Conservation (phyloP, 2,888 invertebrate genomes). For the Parnassius smintheus region DNA sequence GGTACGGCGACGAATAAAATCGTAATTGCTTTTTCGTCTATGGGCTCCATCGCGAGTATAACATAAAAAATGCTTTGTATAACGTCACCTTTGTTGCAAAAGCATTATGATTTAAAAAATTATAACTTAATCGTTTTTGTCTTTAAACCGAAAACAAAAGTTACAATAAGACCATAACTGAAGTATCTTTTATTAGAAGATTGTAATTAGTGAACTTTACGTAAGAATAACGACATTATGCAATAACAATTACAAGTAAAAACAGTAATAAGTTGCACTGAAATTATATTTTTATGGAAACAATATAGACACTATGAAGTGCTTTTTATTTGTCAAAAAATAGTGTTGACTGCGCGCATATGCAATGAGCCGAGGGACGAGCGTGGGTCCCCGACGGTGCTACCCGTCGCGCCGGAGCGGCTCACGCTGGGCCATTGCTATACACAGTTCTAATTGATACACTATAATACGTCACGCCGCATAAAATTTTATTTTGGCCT, state of each 20-base stretch:
- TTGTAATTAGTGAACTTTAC: no score
- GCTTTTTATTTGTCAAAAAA: slow-evolving; percentile 46
- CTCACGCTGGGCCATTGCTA: slow-evolving; percentile 70
- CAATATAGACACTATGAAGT: slow-evolving; percentile 28
- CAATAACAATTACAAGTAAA: no score
- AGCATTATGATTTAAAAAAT: slow-evolving; percentile 9
- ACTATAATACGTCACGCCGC: slow-evolving; percentile 68
- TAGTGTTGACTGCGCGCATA: slow-evolving; percentile 41
- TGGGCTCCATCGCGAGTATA: slow-evolving; percentile 43
- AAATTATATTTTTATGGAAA: no score
- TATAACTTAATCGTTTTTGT: slow-evolving; percentile 5
- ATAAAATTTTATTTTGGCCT: slow-evolving; percentile 47
- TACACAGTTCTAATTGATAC: slow-evolving; percentile 79
- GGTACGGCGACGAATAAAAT: slow-evolving; percentile 56
- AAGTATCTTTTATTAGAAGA: no score
- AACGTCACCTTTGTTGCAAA: slow-evolving; percentile 46
- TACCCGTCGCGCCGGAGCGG: slow-evolving; percentile 47
- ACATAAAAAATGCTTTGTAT: slow-evolving; percentile 52
- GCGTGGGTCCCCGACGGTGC: slow-evolving; percentile 37
- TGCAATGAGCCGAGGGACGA: slow-evolving; percentile 44
- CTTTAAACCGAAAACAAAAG: no score
- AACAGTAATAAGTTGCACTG: no score
- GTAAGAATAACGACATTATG: no score
- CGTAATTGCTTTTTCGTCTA: slow-evolving; percentile 67
- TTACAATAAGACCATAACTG: no score